Conservation (phyloP, 1,140 invertebrate species). For the Drosophila sp. region DNA sequence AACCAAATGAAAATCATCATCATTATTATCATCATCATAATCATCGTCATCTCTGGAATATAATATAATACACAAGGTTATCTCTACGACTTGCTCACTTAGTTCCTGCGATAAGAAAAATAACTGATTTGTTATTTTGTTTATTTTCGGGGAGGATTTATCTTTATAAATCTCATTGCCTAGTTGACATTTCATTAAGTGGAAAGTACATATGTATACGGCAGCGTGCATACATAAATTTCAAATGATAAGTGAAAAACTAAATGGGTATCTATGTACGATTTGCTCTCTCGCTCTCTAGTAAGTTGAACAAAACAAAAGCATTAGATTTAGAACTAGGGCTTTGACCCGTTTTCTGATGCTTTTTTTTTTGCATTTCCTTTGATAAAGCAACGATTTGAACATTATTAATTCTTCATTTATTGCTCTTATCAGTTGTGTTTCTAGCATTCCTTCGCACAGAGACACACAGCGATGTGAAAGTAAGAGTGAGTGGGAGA, state of each 20-base stretch:
- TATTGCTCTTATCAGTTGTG: neutral
- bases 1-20: constrained; percentile 1
- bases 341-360: neutral
- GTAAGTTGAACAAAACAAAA: neutral
- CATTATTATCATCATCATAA: neutral
- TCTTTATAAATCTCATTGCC: constrained; percentile 45
- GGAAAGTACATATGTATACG: constrained; percentile 23
- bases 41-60: constrained; percentile 34
- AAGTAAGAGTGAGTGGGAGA: neutral
- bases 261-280: neutral
- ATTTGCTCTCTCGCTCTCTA: neutral
- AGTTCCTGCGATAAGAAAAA: constrained; percentile 39
- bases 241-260: constrained; percentile 26
- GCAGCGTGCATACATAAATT: constrained; percentile 47
- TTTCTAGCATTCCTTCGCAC: neutral
- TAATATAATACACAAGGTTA: constrained; percentile 36
- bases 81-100: constrained; percentile 31
- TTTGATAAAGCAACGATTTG: neutral
- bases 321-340: constrained; percentile 1
- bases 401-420: neutral
- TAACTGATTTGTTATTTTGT: constrained; percentile 15
- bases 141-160: constrained; percentile 13
- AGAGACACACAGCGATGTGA: neutral
- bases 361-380: neutral
- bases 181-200: constrained; percentile 27